These are phyloP conservation scores for Vulpes lagopus DNA, from an alignment of 2,113 vertebrate genomes.

Conservation along the genomic window DNA sequence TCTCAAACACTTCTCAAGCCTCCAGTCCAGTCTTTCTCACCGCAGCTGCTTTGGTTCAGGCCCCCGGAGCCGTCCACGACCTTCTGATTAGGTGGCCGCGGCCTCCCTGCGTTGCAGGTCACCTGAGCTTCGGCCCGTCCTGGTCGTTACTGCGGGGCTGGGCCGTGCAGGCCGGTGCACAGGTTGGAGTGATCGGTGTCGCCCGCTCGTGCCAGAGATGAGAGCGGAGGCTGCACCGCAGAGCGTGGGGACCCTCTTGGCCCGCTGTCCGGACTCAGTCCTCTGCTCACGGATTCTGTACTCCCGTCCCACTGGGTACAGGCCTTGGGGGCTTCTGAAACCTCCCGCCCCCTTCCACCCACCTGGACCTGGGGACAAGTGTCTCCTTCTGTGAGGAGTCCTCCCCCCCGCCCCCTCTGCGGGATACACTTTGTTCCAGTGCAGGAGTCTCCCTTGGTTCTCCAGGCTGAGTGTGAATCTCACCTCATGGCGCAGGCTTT, in stretches of 20 bases:
- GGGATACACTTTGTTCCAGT: neutral
- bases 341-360: neutral
- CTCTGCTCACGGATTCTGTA: neutral
- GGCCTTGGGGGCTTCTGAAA: neutral
- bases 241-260: neutral
- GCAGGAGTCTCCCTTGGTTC: too few species aligned
- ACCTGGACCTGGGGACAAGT: accelerated
- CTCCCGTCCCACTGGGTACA: neutral
- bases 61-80: neutral
- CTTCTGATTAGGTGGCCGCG: neutral
- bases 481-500: neutral
- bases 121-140: neutral
- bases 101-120: neutral
- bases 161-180: neutral
- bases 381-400: neutral
- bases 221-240: neutral
- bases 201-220: neutral
- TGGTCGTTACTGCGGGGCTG: neutral
- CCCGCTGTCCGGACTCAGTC: neutral
- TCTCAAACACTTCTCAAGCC: neutral
- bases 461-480: neutral
- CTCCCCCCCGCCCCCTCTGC: neutral
- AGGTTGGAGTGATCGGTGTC: neutral
- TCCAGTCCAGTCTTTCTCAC: neutral
- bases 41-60: neutral